Base-by-base conservation (phyloP, 2,113 vertebrate species). In the Callocephalon fimbriatum region DNA sequence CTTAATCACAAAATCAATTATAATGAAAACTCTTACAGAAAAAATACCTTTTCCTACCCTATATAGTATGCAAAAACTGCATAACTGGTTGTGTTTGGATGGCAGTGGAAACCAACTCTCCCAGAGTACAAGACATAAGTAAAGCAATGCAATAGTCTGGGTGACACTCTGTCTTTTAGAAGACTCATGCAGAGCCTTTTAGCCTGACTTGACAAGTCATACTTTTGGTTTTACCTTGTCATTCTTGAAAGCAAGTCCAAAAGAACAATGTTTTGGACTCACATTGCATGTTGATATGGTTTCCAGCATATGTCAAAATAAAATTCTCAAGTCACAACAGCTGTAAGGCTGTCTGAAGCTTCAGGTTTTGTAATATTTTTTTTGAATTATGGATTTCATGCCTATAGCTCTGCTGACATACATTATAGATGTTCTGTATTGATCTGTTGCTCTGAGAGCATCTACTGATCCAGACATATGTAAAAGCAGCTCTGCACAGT, bases 131-230 rank as follows among this genome's bases (percentile, higher is more conserved):
- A 51, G 40, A 5, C 7, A 4, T 12, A 37, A 53, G 8, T 40
- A 63, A 53, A 78, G 87, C 61, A 67, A 29, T 19, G 26, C 59
- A 17, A 27, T 15, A 7, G 6, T 6, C 31, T 70, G 84, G 25
- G 38, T 29, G 59, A 17, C 2, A 3, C 0, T 7, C 0, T 6
- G 23, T 51, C 48, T 37, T 21, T 73, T 31, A 66, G 37, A 31
- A 72, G 12, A 19, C 20, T 56, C 15, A 1, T 0, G 11, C 50
- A 81, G 37, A 80, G n/a, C 23, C 48, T 84, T 86, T 83, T 8
- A 74, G 59, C 35, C 65, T 71, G 65, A 45, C 35, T 3, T 1
- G 1, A 53, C 38, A 32, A 0, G 0, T 21, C 68, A 14, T 7
- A 7, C 14, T 58, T 83, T 31, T 6, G 51, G 29, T 38, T 88